Conservation (phyloP, 2,797 vertebrate genomes). For the Limnodromus scolopaceus region DNA sequence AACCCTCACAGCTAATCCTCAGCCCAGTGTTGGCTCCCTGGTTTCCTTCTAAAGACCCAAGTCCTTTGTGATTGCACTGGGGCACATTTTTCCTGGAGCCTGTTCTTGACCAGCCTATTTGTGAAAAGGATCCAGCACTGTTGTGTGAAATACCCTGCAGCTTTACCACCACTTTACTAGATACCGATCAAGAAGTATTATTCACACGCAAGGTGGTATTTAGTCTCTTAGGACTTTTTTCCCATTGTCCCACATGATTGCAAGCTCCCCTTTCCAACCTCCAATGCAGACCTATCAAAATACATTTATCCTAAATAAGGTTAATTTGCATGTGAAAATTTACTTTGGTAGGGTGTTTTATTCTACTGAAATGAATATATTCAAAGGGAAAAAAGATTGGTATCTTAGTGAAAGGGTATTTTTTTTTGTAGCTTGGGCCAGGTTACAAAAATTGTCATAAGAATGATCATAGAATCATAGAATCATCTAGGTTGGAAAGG, state of each 20-base stretch:
- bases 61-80: neutral
- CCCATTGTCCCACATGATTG: rapidly evolving
- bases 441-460: neutral
- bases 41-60: neutral
- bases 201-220: neutral
- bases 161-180: neutral
- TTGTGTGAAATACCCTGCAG: neutral
- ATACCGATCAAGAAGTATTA: neutral
- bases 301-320: neutral
- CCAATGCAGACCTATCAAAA: neutral
- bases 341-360: neutral
- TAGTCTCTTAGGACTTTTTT: neutral
- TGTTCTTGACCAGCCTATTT: neutral
- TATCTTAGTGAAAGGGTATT: neutral
- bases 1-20: neutral
- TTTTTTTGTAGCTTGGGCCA: neutral
- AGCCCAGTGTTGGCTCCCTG: neutral
- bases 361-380: neutral
- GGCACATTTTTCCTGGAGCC: neutral
- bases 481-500: too few species aligned
- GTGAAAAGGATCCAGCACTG: neutral
- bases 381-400: neutral
- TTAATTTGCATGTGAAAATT: neutral
- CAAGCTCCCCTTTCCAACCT: neutral
- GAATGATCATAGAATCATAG: too few species aligned